These are phyloP conservation scores for Rhabdomys dilectus DNA, from an alignment of 2,113 vertebrate genomes.

Conservation along the genomic window DNA sequence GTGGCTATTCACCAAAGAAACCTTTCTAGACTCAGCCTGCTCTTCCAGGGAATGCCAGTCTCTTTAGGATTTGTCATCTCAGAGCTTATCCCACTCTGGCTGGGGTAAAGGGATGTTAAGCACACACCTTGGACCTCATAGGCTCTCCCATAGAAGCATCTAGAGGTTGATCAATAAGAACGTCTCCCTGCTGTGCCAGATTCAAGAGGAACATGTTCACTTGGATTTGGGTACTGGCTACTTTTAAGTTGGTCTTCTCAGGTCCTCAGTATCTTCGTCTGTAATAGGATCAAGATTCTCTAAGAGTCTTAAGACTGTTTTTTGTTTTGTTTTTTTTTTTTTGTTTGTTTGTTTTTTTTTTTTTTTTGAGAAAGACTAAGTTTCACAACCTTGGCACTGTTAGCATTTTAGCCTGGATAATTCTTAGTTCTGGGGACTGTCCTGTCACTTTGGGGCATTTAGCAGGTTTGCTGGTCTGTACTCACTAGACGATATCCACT, in stretches of 20 bases:
- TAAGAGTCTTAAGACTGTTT: background rate
- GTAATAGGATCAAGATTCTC: background rate
- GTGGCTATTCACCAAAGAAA: background rate
- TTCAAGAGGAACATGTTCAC: background rate
- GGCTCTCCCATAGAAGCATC: background rate
- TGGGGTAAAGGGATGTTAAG: background rate
- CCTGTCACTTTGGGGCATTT: background rate
- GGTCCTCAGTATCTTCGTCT: background rate
- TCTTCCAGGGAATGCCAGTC: background rate
- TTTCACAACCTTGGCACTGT: background rate
- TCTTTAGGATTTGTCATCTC: background rate
- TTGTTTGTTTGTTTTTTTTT: background rate
- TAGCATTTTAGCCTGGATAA: background rate
- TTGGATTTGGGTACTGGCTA: background rate
- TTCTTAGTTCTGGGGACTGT: background rate
- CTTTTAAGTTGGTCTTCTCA: background rate
- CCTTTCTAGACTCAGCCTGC: background rate
- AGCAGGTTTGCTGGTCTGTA: background rate
- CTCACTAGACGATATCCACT: background rate
- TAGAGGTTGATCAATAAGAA: background rate
- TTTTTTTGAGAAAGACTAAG: background rate
- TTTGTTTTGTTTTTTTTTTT: background rate
- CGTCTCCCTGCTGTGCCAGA: no score
- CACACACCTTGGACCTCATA: background rate
- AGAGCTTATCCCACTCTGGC: background rate